These are phyloP conservation scores for Apostichopus leukothele DNA, from an alignment of 53 echinoderm and acorn worm species.

Conservation along the genomic window DNA sequence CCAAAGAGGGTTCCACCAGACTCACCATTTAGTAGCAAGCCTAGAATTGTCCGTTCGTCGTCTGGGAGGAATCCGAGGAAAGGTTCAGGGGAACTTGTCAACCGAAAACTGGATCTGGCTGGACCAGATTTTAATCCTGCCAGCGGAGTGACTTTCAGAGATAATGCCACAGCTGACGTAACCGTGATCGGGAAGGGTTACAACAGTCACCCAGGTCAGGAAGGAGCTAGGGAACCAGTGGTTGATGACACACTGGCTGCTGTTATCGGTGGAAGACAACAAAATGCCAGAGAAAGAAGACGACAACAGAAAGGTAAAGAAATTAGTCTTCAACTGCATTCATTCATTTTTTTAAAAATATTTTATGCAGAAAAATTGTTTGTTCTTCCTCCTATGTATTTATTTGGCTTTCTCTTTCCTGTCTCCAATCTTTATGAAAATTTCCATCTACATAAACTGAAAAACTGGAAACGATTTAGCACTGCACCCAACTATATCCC, in stretches of 20 bases:
- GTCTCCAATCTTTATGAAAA: too few species aligned
- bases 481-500: too few species aligned
- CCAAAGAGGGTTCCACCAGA: conserved; percentile 69
- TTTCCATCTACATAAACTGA: too few species aligned
- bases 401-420: too few species aligned
- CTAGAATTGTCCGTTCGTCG: conserved; percentile 76
- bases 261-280: conserved; percentile 45
- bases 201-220: background rate
- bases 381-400: too few species aligned
- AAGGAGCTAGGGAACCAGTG: background rate
- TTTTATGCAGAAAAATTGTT: too few species aligned
- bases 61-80: conserved; percentile 67
- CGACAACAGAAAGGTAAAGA: conserved; percentile 67
- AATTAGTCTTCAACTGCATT: too few species aligned
- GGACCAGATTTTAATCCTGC: conserved; percentile 77
- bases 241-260: conserved; percentile 35
- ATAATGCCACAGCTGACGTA: conserved; percentile 80
- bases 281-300: conserved; percentile 64
- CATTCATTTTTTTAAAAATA: too few species aligned
- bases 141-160: conserved; percentile 79
- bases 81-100: conserved; percentile 44
- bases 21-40: conserved; percentile 93
- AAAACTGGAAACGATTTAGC: too few species aligned
- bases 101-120: conserved; percentile 30
- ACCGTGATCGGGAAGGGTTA: conserved; percentile 90